A percentile compares a stretch with the other conserved stretches of the same genome.
Conservation (phyloP, 2,888 invertebrate genomes). For the Zootermopsis nevadensis region DNA sequence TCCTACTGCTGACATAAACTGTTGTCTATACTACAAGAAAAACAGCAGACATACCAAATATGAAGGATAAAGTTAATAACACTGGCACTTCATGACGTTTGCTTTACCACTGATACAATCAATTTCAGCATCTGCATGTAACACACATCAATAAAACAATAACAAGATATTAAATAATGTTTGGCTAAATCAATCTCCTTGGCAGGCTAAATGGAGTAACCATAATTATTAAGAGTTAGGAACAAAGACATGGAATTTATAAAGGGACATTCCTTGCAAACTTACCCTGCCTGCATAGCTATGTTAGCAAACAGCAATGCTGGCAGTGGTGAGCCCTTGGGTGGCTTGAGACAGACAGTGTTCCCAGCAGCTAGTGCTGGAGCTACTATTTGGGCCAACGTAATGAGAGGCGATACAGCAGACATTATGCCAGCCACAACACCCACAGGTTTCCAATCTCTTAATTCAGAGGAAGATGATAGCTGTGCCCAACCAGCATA, state of each 20-base stretch:
- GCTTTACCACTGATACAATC: too few species aligned
- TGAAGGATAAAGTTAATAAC: too few species aligned
- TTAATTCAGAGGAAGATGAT: slow-evolving; percentile 60
- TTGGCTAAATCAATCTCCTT: not conserved
- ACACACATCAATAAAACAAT: too few species aligned
- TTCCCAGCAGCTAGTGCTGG: slow-evolving; percentile 67
- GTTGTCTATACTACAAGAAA: too few species aligned
- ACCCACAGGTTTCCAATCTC: slow-evolving; percentile 62
- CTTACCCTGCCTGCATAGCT: slow-evolving; percentile 64
- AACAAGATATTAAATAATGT: too few species aligned
- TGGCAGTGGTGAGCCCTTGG: slow-evolving; percentile 61
- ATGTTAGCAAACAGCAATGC: slow-evolving; percentile 64
- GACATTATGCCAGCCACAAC: slow-evolving; percentile 63
- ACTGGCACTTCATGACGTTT: too few species aligned
- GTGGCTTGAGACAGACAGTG: slow-evolving; percentile 64
- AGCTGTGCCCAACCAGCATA: slow-evolving; percentile 66
- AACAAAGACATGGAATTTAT: not conserved
- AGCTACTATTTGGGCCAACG: slow-evolving; percentile 64
- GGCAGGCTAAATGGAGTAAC: not conserved
- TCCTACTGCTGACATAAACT: too few species aligned
- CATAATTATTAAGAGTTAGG: not conserved
- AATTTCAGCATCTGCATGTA: too few species aligned
- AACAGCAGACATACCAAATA: too few species aligned
- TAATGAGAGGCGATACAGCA: slow-evolving; percentile 64
- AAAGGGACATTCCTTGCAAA: not conserved